Base-by-base conservation (phyloP, 2,797 vertebrate genomes). In the Glyptemys insculpta region DNA sequence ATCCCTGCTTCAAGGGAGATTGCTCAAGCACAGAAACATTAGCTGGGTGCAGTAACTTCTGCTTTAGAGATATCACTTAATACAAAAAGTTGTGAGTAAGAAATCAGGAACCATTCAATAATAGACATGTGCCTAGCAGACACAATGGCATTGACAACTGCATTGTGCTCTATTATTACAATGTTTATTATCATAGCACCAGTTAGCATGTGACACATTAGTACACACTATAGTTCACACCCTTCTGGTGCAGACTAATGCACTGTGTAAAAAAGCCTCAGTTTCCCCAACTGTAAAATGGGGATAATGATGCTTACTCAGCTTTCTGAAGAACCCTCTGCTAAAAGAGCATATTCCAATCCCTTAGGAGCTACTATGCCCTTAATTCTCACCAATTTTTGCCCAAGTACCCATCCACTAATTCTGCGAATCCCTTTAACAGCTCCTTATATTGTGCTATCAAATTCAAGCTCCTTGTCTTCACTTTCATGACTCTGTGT, bases 21-120 rank as follows among this genome's bases (percentile, higher is more conserved):
- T 68, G 15, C 18, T 68, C n/a, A 68, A 68, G 65, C 65, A 37
- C 37, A 37, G n/a, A 41, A 72, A n/a, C 68, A 72, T 37, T 23
- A 25, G 68, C 18, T 72, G 68, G 9, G 5, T 72, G 34, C 23
- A 95, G 90, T 47, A 27, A 62, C 84, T 91, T 89, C 15, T 85
- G 37, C 59, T 19, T 56, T 82, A 37, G 65, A 53, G 49, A 78
- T 10, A 84, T 82, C 44, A 59, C 14, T 84, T 82, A 12, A 3
- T 74, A 93, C 52, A 92, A 87, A 90, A 56, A 82, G 29, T 1
- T 0, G 31, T 8, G 82, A 87, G 47, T 11, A 83, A 86, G 5
- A 83, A 14, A 52, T 34, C 12, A 81, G 56, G 47, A 52, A 41
- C 25, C 54, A 41, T 41, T 57, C 23, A 29, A 5, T 18, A 16